Conservation (phyloP, 2,797 vertebrate genomes). For the Rhynchotus rufescens region DNA sequence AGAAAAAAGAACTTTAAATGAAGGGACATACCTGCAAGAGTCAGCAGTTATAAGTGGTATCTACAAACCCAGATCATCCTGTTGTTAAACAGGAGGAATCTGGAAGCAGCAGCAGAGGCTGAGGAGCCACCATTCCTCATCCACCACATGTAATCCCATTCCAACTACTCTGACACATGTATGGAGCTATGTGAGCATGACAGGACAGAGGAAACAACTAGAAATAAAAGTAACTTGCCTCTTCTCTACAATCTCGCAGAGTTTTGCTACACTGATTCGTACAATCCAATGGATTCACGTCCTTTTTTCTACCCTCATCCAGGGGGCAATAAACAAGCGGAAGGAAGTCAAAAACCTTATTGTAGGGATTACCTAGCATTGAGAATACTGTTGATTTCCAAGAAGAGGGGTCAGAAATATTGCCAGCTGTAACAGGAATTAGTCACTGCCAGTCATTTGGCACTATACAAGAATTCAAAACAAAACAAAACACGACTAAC, state of each 20-base stretch:
- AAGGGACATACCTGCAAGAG: background rate
- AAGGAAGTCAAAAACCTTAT: background rate
- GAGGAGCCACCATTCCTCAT: background rate
- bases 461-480: background rate
- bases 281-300: background rate
- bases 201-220: background rate
- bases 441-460: background rate
- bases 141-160: background rate
- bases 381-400: background rate
- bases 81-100: background rate
- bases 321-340: background rate
- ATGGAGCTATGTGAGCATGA: background rate
- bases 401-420: background rate
- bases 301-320: background rate
- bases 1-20: background rate
- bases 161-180: background rate
- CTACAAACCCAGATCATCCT: background rate
- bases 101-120: background rate
- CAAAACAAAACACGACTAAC: too few species aligned
- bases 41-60: background rate
- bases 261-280: background rate
- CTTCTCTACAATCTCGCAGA: background rate
- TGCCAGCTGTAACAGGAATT: background rate
- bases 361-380: rapidly evolving
- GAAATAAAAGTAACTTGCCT: background rate